A percentile compares a stretch with the other conserved stretches of the same genome.
Evolutionary conservation across 2,888 invertebrate species (phyloP).

Genomic region (Sarcophaga caerulescens): DNA sequence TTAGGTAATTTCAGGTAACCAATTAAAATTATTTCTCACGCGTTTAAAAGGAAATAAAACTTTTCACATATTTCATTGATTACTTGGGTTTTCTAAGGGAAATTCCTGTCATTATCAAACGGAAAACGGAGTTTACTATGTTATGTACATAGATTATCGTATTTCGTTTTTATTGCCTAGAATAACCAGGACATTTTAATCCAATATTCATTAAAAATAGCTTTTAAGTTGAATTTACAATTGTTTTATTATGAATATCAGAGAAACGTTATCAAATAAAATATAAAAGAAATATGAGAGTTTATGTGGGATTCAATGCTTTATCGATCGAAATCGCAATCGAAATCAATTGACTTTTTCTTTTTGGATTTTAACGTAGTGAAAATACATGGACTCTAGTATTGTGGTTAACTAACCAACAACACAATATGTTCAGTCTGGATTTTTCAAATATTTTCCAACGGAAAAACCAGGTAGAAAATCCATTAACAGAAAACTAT

Average conservation of each 20-base stretch:
- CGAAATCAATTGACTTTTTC: constrained; percentile 71
- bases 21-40: constrained; percentile 28
- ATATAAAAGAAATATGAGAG: too few species aligned
- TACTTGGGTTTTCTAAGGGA: constrained; percentile 30
- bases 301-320: too few species aligned
- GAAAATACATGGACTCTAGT: constrained; percentile 76
- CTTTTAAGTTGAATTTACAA: too few species aligned
- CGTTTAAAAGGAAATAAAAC: constrained; percentile 20
- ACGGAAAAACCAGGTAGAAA: constrained; percentile 41
- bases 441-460: constrained; percentile 20
- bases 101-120: constrained; percentile 23
- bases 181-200: too few species aligned
- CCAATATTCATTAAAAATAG: too few species aligned
- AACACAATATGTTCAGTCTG: constrained; percentile 12
- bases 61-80: constrained; percentile 41
- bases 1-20: constrained; percentile 46
- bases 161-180: too few species aligned
- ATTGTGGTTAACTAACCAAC: constrained; percentile 58
- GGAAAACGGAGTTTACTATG: too few species aligned
- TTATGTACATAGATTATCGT: too few species aligned
- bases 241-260: too few species aligned
- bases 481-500: constrained; percentile 31
- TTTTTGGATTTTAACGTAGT: constrained; percentile 76
- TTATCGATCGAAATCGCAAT: too few species aligned
- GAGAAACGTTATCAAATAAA: too few species aligned